Conservation (phyloP, 2,888 invertebrate genomes). For the Boloria euphrosyne region DNA sequence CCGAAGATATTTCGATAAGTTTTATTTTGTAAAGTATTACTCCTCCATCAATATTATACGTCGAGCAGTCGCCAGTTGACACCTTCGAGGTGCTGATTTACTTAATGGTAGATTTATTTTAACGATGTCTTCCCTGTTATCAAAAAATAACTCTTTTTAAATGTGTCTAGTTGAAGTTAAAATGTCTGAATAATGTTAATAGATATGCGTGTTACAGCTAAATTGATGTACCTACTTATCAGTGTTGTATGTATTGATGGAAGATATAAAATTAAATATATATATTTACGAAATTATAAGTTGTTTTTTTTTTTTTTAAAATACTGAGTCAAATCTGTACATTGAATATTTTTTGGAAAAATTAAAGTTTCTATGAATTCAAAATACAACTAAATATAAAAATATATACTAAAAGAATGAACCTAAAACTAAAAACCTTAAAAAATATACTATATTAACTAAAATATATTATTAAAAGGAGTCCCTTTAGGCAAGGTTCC, state of each 20-base stretch:
- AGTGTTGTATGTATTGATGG: slow-evolving; percentile 83
- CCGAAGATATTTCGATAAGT: slow-evolving; percentile 83
- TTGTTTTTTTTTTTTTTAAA: slow-evolving; percentile 52
- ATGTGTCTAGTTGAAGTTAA: slow-evolving; percentile 31
- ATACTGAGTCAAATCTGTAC: too few species aligned
- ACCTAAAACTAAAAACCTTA: too few species aligned
- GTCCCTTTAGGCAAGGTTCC: too few species aligned
- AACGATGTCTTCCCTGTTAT: slow-evolving; percentile 71
- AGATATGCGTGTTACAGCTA: slow-evolving; percentile 52
- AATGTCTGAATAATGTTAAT: slow-evolving; percentile 45
- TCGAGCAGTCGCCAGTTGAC: slow-evolving; percentile 44
- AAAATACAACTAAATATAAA: too few species aligned
- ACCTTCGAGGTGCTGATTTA: slow-evolving; percentile 47
- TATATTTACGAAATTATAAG: slow-evolving; percentile 80
- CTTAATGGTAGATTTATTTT: slow-evolving; percentile 56
- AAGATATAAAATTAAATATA: slow-evolving; percentile 83
- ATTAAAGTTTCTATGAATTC: too few species aligned
- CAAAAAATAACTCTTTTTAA: slow-evolving; percentile 25
- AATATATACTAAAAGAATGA: too few species aligned
- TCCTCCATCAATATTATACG: slow-evolving; percentile 82
- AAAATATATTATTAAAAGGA: too few species aligned
- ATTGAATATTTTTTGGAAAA: too few species aligned
- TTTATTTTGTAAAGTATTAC: slow-evolving; percentile 80
- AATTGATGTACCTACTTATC: slow-evolving; percentile 64
- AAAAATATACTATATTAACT: too few species aligned